Evolutionary conservation across 2,888 invertebrate genomes (phyloP).

Genomic region (Salticus scenicus): DNA sequence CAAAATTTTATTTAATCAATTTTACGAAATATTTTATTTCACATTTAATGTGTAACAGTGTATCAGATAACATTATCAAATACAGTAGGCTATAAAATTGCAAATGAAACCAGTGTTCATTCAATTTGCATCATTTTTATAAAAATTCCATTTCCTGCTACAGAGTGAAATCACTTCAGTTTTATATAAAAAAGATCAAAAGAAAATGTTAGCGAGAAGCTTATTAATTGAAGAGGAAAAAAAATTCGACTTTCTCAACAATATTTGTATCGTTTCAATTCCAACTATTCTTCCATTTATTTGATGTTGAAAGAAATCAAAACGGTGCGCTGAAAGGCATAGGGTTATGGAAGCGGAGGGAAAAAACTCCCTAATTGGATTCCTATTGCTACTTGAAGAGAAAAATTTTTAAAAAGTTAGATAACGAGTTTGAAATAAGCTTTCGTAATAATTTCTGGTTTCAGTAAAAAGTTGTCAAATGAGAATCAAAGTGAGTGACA

Average conservation of each 20-base stretch:
- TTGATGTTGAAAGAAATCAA: not conserved
- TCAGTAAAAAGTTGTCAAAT: not conserved
- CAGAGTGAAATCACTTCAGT: no score
- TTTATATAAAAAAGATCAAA: not conserved
- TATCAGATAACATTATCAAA: no score
- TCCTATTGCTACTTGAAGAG: conserved; percentile 24
- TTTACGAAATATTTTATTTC: no score
- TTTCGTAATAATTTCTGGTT: not conserved
- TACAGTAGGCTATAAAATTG: no score
- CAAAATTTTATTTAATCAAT: no score
- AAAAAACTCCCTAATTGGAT: conserved; percentile 36
- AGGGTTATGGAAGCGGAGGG: not conserved
- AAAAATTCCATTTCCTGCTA: no score
- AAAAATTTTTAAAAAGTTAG: conserved; percentile 13
- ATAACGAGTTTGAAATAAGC: conserved; percentile 31
- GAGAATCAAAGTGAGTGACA: no score
- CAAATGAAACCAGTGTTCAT: no score
- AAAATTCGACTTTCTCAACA: not conserved
- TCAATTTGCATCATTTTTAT: no score
- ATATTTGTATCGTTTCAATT: not conserved
- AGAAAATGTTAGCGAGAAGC: not conserved
- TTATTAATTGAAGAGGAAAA: not conserved
- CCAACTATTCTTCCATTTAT: not conserved
- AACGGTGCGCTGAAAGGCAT: not conserved
- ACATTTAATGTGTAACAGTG: no score